Evolutionary conservation across 2,797 vertebrate species (phyloP), one percentile per base, ranked within the genome.

Genomic region (Nyctalus aviator): DNA sequence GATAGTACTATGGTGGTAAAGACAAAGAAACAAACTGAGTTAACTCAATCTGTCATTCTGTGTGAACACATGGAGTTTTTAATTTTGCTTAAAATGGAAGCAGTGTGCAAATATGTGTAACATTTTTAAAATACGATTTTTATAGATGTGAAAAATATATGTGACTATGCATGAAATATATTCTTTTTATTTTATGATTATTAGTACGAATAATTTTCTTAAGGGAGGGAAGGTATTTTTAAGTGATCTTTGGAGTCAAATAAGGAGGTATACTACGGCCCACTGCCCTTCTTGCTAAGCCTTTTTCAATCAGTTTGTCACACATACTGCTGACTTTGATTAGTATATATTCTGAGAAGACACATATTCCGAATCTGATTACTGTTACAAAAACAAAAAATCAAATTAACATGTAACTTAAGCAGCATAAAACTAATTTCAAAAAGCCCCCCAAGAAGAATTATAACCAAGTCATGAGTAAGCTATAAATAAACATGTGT

Each of bases 51-150:
- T 90, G 18, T 77, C 20, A 72, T n/a, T 69, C 32, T 55, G 2
- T 88, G 72, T 88, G 68, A 77, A 9, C 46, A 81, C 1, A 59
- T 44, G 37, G 48, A 84, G 41, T 66, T 86, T 82, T 92, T 66
- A 83, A 55, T 75, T 86, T 46, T 62, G 53, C 53, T 87, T 89
- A 79, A 93, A 77, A 72, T 66, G 32, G 10, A 64, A 92, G 77
- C 7, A 44, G 20, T 83, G 11, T 87, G 20, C 8, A 77, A 41
- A 79, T 9, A 32, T 44, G 15, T 44, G 20, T 59, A 81, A 35
- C 6, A 57, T 69, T 81, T 77, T 21, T 7, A 0, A 95, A 71
- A 23, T 21, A 7, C 11, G 66, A 64, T 50, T 75, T 46, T 87
- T 66, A 78, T 57, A 78, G 20, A 30, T 62, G 18, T 64, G 48